phyloP scores from a whole-genome alignment of 2,113 vertebrate species.

The Tor tambroides region DNA sequence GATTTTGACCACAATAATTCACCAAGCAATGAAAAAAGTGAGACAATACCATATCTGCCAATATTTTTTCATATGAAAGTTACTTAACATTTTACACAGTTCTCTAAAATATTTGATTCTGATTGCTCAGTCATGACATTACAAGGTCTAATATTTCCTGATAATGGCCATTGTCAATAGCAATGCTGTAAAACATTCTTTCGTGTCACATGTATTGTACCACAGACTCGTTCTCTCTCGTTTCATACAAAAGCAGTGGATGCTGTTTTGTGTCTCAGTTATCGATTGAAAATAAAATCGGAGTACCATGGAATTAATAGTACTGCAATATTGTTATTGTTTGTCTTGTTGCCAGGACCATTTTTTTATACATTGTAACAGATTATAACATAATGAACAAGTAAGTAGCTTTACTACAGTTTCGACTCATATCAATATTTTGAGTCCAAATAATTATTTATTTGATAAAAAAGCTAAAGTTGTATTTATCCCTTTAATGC shows the following conservation, averaged over 20 bases:
- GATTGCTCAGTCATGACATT: neutral
- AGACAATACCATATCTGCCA: neutral
- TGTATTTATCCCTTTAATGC: neutral
- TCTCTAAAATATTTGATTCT: neutral
- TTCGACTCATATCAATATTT: neutral
- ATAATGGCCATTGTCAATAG: neutral
- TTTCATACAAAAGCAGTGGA: neutral
- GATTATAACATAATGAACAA: neutral
- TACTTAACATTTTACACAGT: neutral
- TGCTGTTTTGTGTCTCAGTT: neutral
- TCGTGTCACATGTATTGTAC: neutral
- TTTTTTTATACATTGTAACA: neutral
- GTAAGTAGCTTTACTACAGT: neutral
- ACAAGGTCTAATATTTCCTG: neutral
- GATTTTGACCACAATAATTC: neutral
- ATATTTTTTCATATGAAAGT: neutral
- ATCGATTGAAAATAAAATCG: neutral
- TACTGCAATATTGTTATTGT: too few species aligned
- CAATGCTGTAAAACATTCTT: neutral
- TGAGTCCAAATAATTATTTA: neutral
- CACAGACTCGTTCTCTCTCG: neutral
- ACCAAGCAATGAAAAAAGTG: neutral
- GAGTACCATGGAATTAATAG: neutral
- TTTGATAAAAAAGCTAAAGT: neutral
- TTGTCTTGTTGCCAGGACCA: too few species aligned